Percentiles rank a stretch among this genome's conserved stretches.
Evolutionary conservation across 2,113 vertebrate species (phyloP).

Genomic region (Myodes glareolus): DNA sequence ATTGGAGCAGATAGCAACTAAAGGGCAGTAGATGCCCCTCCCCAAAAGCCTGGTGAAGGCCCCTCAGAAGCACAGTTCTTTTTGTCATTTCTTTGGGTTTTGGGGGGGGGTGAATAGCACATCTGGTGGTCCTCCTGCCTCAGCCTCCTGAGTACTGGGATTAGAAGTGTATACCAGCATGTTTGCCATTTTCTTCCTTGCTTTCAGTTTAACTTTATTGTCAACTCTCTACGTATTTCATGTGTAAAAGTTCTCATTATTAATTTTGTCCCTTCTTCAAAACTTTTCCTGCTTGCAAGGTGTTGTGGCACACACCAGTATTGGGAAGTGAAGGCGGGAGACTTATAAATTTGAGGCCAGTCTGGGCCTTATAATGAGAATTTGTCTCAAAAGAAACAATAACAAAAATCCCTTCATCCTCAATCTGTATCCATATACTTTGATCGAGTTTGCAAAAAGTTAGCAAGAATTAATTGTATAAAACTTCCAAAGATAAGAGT

Average conservation of each 20-base stretch:
- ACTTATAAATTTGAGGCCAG: neutral
- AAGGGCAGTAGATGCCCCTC: neutral
- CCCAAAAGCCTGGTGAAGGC: neutral
- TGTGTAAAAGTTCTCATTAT: neutral
- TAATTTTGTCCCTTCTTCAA: slow-evolving; percentile 1
- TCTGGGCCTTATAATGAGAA: neutral
- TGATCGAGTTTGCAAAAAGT: neutral
- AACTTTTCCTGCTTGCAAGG: neutral
- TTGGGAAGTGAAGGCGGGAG: neutral
- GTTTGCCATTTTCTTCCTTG: neutral
- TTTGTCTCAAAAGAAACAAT: neutral
- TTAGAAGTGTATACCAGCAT: neutral
- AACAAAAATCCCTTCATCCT: neutral
- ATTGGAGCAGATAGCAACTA: neutral
- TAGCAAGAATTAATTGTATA: neutral
- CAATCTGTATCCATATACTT: neutral
- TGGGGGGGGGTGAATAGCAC: too few species aligned
- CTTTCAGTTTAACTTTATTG: neutral
- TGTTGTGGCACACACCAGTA: neutral
- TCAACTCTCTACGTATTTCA: neutral
- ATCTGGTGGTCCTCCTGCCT: neutral
- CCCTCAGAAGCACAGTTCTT: neutral
- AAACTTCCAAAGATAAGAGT: neutral
- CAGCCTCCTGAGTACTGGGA: neutral
- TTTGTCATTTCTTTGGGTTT: neutral